Evolutionary conservation across 2,888 invertebrate species (phyloP).

Genomic region (Mesopsocus fuscifrons): DNA sequence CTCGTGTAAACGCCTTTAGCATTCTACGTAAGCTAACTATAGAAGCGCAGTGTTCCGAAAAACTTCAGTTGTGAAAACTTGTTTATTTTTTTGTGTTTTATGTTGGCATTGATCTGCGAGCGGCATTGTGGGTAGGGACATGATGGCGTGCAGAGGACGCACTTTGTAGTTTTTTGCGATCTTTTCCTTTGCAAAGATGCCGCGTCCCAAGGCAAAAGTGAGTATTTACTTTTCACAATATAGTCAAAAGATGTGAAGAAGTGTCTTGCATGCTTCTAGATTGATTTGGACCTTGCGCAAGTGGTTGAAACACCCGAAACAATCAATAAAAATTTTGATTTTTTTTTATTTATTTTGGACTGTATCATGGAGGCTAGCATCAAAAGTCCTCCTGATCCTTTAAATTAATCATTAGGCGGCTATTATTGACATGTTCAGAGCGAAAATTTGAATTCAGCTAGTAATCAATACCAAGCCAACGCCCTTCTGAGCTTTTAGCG

Average conservation of each 20-base stretch:
- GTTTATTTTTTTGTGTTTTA: constrained; percentile 9
- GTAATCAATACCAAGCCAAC: constrained; percentile 9
- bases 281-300: background rate
- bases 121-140: constrained; percentile 6
- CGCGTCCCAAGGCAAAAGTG: background rate
- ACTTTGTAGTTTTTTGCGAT: constrained; percentile 5
- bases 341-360: constrained; percentile 6
- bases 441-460: no score
- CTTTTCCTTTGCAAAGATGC: background rate
- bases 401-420: no score
- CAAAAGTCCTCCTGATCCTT: no score
- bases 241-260: background rate
- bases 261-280: background rate
- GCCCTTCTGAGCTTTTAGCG: background rate
- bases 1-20: no score
- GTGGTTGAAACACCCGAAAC: background rate
- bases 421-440: no score
- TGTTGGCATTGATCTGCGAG: constrained; percentile 8
- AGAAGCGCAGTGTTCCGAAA: no score
- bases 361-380: constrained; percentile 6
- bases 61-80: no score
- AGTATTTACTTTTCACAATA: background rate
- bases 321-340: constrained; percentile 7
- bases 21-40: no score
- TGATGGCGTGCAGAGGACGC: constrained; percentile 8